phyloP scores from a whole-genome alignment of 2,113 vertebrate genomes.

The Antechinus flavipes region DNA sequence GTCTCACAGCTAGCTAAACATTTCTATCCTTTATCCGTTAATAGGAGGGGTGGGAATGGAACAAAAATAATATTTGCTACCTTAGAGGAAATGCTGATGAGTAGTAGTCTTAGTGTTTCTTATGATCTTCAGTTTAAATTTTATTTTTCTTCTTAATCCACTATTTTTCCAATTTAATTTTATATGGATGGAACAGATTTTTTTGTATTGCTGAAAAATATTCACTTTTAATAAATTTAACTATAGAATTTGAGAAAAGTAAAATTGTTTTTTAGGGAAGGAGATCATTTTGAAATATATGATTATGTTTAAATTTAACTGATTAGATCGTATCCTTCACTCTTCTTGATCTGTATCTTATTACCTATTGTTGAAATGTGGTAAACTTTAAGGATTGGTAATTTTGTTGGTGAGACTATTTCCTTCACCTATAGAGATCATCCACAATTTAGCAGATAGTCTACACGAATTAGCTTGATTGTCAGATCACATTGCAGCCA shows the following conservation, averaged over 20 bases:
- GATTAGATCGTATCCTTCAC: background rate
- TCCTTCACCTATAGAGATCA: background rate
- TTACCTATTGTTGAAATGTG: conserved; percentile 30
- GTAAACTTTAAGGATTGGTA: background rate
- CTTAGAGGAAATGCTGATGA: background rate
- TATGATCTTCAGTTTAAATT: conserved; percentile 9
- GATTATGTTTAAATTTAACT: background rate
- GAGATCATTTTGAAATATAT: background rate
- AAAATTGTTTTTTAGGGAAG: background rate
- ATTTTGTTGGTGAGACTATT: background rate
- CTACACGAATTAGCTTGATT: background rate
- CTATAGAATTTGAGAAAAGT: conserved; percentile 13
- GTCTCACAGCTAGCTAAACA: background rate
- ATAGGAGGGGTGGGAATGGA: conserved; percentile 11
- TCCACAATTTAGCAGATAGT: background rate
- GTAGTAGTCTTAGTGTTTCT: background rate
- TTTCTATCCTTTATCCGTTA: background rate
- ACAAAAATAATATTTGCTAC: background rate
- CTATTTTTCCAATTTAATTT: conserved; percentile 19
- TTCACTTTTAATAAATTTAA: conserved; percentile 34
- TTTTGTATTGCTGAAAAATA: conserved; percentile 4
- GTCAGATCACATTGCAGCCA: background rate
- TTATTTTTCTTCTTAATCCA: background rate
- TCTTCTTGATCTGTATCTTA: background rate
- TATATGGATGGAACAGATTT: conserved; percentile 9